These are phyloP conservation scores for Ophion ventricosus DNA, from an alignment of 2,888 invertebrate species.

Conservation along the genomic window DNA sequence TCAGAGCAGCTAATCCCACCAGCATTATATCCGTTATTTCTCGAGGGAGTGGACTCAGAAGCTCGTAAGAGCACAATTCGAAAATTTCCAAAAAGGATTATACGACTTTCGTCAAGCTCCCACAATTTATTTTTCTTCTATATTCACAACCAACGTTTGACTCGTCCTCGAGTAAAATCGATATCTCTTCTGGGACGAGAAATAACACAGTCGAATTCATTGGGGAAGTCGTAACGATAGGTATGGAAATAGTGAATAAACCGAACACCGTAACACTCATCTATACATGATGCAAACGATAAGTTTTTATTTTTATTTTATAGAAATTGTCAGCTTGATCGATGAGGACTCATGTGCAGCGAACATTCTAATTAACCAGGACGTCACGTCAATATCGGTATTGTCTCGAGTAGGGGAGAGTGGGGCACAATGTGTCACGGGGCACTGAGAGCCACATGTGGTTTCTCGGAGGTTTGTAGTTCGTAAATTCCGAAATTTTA, in stretches of 20 bases:
- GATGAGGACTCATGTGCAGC: constrained; percentile 42
- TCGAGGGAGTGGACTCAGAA: not conserved
- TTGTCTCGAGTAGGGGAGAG: not conserved
- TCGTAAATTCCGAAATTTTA: too few species aligned
- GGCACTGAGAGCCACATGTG: too few species aligned
- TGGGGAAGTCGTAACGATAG: constrained; percentile 25
- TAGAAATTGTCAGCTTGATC: constrained; percentile 39
- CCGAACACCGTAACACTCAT: not conserved
- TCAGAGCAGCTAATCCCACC: constrained; percentile 49
- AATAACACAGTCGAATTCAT: constrained; percentile 48
- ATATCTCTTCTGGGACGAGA: constrained; percentile 19
- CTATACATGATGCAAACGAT: not conserved
- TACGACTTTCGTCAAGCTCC: constrained; percentile 33
- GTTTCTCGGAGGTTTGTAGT: too few species aligned
- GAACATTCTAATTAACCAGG: constrained; percentile 37
- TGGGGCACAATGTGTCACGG: too few species aligned
- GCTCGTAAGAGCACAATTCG: constrained; percentile 45
- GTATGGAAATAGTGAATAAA: constrained; percentile 6
- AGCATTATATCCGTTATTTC: constrained; percentile 33
- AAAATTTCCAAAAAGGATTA: constrained; percentile 52
- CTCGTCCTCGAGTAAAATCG: constrained; percentile 10
- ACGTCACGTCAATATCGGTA: not conserved
- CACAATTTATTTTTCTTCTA: constrained; percentile 47
- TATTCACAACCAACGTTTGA: constrained; percentile 13
- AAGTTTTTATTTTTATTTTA: constrained; percentile 6